These are phyloP conservation scores for Parotocinclus haroldoi DNA, from an alignment of 2,797 vertebrate species.

Conservation along the genomic window DNA sequence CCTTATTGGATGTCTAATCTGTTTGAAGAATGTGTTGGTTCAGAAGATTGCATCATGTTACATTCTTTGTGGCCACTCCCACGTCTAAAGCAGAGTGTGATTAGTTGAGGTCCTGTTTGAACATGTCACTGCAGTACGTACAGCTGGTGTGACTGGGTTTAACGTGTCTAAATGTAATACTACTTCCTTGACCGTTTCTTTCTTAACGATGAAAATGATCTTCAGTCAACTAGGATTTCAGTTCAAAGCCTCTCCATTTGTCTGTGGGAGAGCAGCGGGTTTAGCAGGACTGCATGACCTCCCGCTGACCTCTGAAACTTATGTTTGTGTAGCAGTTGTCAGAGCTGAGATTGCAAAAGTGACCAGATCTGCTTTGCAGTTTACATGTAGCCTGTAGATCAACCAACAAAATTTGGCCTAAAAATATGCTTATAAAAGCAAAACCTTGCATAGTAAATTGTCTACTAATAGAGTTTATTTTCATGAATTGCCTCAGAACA, in stretches of 20 bases:
- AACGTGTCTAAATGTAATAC: neutral
- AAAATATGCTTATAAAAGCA: too few relatives aligned
- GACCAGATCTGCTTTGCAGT: too few relatives aligned
- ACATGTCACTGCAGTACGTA: neutral
- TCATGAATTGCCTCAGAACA: too few relatives aligned
- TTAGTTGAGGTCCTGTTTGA: neutral
- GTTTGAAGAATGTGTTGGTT: neutral
- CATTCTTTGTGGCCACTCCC: constrained; percentile 9
- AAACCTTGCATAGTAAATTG: too few relatives aligned
- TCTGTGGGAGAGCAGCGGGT: constrained; percentile 13
- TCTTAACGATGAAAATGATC: neutral
- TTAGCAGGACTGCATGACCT: constrained; percentile 3
- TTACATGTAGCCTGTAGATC: too few relatives aligned
- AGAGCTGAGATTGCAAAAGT: constrained; percentile 22
- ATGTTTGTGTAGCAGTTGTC: constrained; percentile 24
- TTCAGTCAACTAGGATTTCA: neutral
- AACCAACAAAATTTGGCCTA: too few relatives aligned
- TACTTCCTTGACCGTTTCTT: neutral
- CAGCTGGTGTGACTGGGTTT: constrained; percentile 3
- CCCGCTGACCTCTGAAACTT: constrained; percentile 22
- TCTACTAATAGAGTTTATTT: too few relatives aligned
- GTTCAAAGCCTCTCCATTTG: neutral
- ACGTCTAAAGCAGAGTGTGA: neutral
- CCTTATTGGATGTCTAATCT: neutral
- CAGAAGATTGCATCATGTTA: neutral